Evolutionary conservation across 1,140 invertebrate species (phyloP).

Genomic region (Drosophila bocqueti): DNA sequence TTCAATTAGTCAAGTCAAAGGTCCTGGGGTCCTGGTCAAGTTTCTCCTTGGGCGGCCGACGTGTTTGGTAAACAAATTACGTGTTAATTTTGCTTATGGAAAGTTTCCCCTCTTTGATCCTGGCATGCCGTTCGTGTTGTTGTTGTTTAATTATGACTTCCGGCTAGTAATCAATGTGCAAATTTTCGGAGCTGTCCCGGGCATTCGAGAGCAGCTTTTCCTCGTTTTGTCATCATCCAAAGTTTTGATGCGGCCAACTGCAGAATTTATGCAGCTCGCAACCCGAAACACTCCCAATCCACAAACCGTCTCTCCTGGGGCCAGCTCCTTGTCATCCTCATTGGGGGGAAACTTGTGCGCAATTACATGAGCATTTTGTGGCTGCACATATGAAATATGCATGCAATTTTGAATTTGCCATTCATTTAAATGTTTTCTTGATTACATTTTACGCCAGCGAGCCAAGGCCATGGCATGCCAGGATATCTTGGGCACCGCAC

Average conservation of each 20-base stretch:
- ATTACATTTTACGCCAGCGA: conserved; percentile 72
- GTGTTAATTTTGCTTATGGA: conserved; percentile 73
- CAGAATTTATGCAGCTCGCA: conserved; percentile 67
- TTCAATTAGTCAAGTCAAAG: conserved; percentile 74
- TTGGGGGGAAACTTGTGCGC: conserved; percentile 62
- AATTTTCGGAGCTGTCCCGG: conserved; percentile 57
- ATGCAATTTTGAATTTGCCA: conserved; percentile 83
- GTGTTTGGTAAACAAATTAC: conserved; percentile 83
- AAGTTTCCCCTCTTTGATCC: conserved; percentile 54
- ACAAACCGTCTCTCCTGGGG: neutral
- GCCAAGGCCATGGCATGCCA: conserved; percentile 20
- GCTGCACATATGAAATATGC: conserved; percentile 82
- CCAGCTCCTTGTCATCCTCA: conserved; percentile 20
- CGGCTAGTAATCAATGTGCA: conserved; percentile 81
- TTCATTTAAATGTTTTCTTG: conserved; percentile 83
- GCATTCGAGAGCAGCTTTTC: conserved; percentile 66
- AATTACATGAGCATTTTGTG: conserved; percentile 82
- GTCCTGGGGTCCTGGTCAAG: conserved; percentile 61
- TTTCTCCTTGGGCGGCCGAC: conserved; percentile 45
- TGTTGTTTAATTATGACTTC: conserved; percentile 82
- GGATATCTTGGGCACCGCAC: conserved; percentile 22
- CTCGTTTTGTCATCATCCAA: conserved; percentile 48
- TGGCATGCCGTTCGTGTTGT: conserved; percentile 24
- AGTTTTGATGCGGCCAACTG: conserved; percentile 63
- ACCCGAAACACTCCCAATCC: conserved; percentile 20